A percentile compares a stretch with the other conserved stretches of the same genome.
Evolutionary conservation across 30 jellyfish, hydroid and myxozoan species (phyloP).

Genomic region (Sanderia malayensis): DNA sequence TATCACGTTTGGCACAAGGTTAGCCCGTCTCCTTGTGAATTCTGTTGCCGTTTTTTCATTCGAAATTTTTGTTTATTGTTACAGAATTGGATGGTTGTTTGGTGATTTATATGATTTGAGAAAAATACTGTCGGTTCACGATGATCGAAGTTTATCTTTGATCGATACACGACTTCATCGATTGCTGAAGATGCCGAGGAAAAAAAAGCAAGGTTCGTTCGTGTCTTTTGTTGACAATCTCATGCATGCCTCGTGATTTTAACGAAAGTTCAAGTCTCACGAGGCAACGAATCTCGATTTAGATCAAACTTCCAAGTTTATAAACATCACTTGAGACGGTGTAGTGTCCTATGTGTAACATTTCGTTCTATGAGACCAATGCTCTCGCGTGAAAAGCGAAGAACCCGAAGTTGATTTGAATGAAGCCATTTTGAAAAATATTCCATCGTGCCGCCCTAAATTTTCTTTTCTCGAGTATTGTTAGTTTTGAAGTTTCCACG

Average conservation of each 20-base stretch:
- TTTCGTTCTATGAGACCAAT: neutral
- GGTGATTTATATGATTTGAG: constrained; percentile 25
- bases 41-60: constrained; percentile 25
- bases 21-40: too few relatives aligned
- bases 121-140: too few relatives aligned
- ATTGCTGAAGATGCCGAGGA: constrained; percentile 54
- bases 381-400: neutral
- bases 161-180: constrained; percentile 27
- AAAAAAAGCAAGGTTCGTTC: constrained; percentile 66
- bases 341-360: too few relatives aligned
- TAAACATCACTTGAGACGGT: too few relatives aligned
- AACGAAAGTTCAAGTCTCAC: neutral
- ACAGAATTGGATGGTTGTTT: constrained; percentile 5
- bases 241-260: constrained; percentile 55
- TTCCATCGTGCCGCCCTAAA: constrained; percentile 1
- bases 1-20: too few relatives aligned
- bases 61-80: constrained; percentile 3
- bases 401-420: neutral
- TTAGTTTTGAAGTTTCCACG: too few relatives aligned
- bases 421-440: neutral
- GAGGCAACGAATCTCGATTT: neutral
- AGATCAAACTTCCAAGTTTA: too few relatives aligned
- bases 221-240: constrained; percentile 35
- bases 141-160: too few relatives aligned
- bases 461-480: too few relatives aligned